Evolutionary conservation across 2,888 invertebrate species (phyloP), one percentile per base, ranked within the genome.

Genomic region (Drosophila anomalata): DNA sequence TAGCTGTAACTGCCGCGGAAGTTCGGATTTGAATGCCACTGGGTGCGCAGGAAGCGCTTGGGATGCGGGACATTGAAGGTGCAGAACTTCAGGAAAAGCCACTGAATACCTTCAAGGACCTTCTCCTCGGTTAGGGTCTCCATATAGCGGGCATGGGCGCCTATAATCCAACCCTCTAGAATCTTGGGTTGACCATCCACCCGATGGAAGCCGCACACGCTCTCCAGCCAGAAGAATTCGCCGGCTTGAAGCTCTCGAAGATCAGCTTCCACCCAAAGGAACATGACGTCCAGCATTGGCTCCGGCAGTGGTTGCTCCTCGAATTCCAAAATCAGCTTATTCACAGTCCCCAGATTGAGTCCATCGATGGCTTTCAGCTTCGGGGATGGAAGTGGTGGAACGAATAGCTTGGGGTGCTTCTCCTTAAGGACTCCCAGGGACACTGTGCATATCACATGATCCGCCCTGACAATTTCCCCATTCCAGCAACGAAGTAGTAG

Each of bases 91-190:
- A 75, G 59, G 39, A 91, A 78, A 3, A 91, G 70, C 83, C 78
- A 87, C 61, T 83, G 66, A 1, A 90, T 31, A 0, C 81, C 87
- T 2, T 78, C 72, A 1, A 87, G 24, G 0, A 91, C 83, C 47
- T 93, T 91, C 3, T 92, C 90, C 56, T 94, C 94, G 0, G 93
- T 81, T 5, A 94, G 84, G 6, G 88, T 88, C 89, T 96, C 96
- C 90, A 95, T 93, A 61, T 93, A 87, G 63, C 92, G 91, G 0
- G 94, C 94, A 75, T 93, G 93, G 39, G 92, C 90, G 0, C 96
- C 95, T 20, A 93, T 92, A n/a, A 95, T 91, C 95, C 96, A 96
- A 0, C 93, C 95, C 74, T 94, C 92, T 33, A 96, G 89, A 9
- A 95, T 90, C 36, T 92, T 92, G 0, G 94, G 93, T 80, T 95